Conservation (phyloP, 2,113 vertebrate genomes). For the Struthio camelus region DNA sequence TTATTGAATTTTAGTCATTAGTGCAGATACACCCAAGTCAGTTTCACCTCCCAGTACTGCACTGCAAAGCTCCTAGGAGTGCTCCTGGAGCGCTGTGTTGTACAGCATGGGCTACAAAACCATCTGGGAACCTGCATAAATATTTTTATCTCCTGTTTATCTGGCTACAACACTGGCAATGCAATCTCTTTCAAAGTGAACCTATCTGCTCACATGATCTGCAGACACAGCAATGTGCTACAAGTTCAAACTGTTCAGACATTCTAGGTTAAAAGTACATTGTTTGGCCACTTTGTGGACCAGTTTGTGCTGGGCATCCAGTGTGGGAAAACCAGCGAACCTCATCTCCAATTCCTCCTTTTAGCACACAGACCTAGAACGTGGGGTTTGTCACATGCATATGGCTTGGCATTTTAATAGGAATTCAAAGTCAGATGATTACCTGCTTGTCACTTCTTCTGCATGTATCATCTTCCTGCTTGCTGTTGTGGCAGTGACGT, state of each 20-base stretch:
- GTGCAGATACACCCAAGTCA: background rate
- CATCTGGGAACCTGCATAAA: background rate
- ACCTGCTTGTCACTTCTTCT: conserved; percentile 12
- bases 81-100: background rate
- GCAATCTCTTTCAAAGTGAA: background rate
- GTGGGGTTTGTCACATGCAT: conserved; percentile 9
- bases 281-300: background rate
- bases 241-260: background rate
- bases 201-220: background rate
- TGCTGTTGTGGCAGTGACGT: background rate
- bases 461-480: conserved; percentile 57
- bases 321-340: background rate
- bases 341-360: background rate
- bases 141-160: background rate
- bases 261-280: background rate
- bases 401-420: conserved; percentile 9
- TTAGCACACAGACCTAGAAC: background rate
- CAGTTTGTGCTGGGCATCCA: background rate
- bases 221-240: background rate
- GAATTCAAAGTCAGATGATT: conserved; percentile 13
- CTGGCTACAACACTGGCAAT: background rate
- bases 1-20: background rate
- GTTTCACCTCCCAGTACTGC: background rate
- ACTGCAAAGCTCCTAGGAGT: background rate
- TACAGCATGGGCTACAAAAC: background rate